phyloP scores from a whole-genome alignment of 2,888 invertebrate genomes.

The Drosophila acutilabella region DNA sequence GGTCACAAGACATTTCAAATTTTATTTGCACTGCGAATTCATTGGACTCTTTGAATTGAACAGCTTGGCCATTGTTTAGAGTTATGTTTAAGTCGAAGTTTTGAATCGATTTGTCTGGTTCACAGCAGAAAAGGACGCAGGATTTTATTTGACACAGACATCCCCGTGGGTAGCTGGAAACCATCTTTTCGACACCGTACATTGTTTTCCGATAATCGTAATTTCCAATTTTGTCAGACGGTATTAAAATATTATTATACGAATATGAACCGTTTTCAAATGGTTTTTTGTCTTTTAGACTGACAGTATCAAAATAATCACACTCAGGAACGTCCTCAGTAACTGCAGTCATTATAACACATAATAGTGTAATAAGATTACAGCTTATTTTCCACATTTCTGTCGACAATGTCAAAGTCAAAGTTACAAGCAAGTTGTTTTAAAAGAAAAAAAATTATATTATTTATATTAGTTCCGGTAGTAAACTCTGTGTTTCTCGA shows the following conservation, averaged over 20 bases:
- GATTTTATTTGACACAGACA: slow-evolving; percentile 71
- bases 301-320: slow-evolving; percentile 52
- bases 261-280: slow-evolving; percentile 57
- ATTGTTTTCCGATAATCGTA: slow-evolving; percentile 30
- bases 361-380: too few species aligned
- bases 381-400: too few species aligned
- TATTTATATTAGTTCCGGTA: too few species aligned
- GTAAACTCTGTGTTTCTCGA: too few species aligned
- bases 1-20: slow-evolving; percentile 13
- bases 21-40: slow-evolving; percentile 11
- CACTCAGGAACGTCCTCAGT: slow-evolving; percentile 32
- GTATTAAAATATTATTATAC: slow-evolving; percentile 57
- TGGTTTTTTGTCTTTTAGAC: slow-evolving; percentile 39
- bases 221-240: slow-evolving; percentile 27
- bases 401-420: too few species aligned
- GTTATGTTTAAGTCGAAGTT: slow-evolving; percentile 19
- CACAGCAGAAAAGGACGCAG: slow-evolving; percentile 78
- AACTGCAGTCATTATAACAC: too few species aligned
- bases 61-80: not conserved
- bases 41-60: not conserved
- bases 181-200: accelerated
- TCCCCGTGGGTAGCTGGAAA: slow-evolving; percentile 48
- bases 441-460: too few species aligned
- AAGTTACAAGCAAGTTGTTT: too few species aligned
- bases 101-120: not conserved